phyloP scores from a whole-genome alignment of 2,797 vertebrate genomes.

The Numenius phaeopus region DNA sequence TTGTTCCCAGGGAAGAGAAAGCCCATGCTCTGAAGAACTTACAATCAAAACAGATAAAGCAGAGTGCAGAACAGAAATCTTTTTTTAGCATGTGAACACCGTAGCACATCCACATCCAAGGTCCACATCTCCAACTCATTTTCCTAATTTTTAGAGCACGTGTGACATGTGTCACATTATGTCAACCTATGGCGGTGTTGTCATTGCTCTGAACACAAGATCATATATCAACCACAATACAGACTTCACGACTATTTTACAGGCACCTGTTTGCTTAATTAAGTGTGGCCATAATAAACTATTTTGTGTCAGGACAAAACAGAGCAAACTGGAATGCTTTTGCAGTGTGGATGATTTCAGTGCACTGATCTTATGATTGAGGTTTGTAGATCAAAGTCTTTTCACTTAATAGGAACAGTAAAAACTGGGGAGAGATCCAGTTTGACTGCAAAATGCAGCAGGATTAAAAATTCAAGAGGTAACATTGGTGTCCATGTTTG shows the following conservation, averaged over 20 bases:
- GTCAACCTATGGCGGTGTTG: background rate
- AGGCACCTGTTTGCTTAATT: background rate
- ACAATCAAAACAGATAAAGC: background rate
- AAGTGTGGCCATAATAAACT: background rate
- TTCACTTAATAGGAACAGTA: background rate
- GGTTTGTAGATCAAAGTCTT: background rate
- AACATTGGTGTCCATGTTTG: background rate
- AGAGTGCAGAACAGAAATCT: background rate
- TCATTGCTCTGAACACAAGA: background rate
- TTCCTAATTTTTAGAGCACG: background rate
- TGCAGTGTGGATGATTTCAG: background rate
- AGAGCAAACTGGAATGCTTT: background rate
- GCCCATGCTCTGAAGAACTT: background rate
- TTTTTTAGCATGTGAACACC: background rate
- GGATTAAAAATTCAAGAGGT: background rate
- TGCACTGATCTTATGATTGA: background rate
- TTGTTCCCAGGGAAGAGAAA: background rate
- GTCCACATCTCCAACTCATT: background rate
- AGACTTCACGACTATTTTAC: background rate
- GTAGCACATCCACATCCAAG: rapidly evolving
- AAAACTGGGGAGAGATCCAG: background rate
- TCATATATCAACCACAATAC: background rate
- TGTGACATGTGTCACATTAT: background rate
- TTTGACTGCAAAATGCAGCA: background rate
- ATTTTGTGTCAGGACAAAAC: background rate